Base-by-base conservation (phyloP, 92 coral and sea anemone species). In the Diadumene lineata region DNA sequence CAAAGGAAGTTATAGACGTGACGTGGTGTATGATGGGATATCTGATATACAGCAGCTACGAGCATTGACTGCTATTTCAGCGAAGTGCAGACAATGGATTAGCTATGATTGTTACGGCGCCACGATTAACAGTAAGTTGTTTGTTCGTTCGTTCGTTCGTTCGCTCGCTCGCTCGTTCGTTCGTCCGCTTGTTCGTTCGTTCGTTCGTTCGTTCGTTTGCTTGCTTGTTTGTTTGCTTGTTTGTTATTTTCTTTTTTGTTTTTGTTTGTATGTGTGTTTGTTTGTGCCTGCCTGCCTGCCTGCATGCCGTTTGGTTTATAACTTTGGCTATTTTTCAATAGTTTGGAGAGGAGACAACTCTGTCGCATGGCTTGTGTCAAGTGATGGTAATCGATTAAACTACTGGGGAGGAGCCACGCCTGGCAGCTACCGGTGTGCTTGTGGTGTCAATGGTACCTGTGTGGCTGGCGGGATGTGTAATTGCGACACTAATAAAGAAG, bases 351-450 rank as follows among this genome's bases (percentile, higher is more conserved):
- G n/a, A n/a, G n/a, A n/a, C n/a, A n/a, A n/a, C n/a, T n/a, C n/a
- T n/a, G n/a, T n/a, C 3, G 11, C 66, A 15, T 72, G 77, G 77
- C 66, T 56, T 27, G 56, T 56, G 32, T 72, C 77, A 57, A 65
- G 66, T 33, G 77, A 72, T 34, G 43, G 66, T 2, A n/a, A 43
- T 56, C 66, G 10, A 33, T 25, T 56, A 19, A 32, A 21, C 11
- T 72, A 72, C 66, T 72, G 77, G 66, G 75, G 75, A 25, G 75
- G 75, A 18, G 75, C 75, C 10, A 11, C 75, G 31, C 75, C 46
- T 70, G 61, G 21, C 64, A 70, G 75, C 33, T 6, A 30, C 8
- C 51, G 30, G 30, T 78, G 83, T 50, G 75, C 75, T 25, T 70
- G 75, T 28, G 75, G 75, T 1, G 34, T 70, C 30, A 58, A 58